Base-by-base conservation (phyloP, 2,797 vertebrate genomes). In the Pelobates cultripes region DNA sequence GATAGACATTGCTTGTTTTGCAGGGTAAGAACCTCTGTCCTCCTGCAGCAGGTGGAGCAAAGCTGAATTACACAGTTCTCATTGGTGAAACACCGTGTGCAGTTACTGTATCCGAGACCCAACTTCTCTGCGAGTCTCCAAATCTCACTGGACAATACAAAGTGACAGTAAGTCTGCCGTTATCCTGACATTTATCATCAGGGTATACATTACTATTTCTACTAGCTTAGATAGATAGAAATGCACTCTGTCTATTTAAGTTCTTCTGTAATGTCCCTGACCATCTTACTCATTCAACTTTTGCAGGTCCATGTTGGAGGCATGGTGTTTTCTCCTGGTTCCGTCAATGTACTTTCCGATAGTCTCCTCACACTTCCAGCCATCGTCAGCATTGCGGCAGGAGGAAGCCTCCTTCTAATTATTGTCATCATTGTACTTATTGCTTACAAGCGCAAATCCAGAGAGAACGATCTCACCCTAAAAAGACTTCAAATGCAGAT, bases 401-500 rank as follows among this genome's bases (percentile, higher is more conserved):
- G 98, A 0, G 98, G 98, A 75, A 96, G 97, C 73, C 96, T 99
- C 63, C 96, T 99, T 1, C 96, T 99, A 85, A 93, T 99, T 93
- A 98, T 99, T 43, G 97, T 99, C 91, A 96, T 99, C 93, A 96
- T 99, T 1, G 97, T 99, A 76, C 97, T 99, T 87, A 97, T 99
- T 10, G 98, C 98, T 89, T 99, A 99, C 93, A 99, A 99, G 87
- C 94, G 97, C 75, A 99, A 99, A 88, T 99, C 98, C 0, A 94
- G 97, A 0, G 97, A 99, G 82, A 99, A 98, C 0, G 98, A 99
- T 91, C 96, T 99, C 81, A 99, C 98, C 1, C 94, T 99, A 78
- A 99, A 99, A 90, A 92, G 98, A 76, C 89, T 99, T 85, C 98
- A 99, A 88, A 99, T 99, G 98, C 98, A 99, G 88, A 99, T 99